Base-by-base conservation (phyloP, 2,888 invertebrate genomes). In the Vesta saturnalis region DNA sequence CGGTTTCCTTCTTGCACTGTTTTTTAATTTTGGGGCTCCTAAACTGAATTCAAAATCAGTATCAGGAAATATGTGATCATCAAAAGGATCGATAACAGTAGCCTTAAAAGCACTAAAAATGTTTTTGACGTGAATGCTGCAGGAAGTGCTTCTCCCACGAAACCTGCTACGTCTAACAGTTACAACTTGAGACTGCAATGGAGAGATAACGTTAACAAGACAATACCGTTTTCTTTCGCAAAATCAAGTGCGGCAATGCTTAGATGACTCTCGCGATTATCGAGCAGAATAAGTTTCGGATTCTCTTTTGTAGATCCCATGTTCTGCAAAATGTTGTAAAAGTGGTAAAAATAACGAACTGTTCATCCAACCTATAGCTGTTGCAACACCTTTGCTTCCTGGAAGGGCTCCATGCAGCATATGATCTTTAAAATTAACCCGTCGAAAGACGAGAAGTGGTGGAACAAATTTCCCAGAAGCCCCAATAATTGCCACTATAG, bases 281-380 rank as follows among this genome's bases (percentile, higher is more conserved):
- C n/a, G n/a, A n/a, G n/a, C n/a, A n/a, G n/a, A n/a, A n/a, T n/a
- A n/a, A n/a, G n/a, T n/a, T n/a, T n/a, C n/a, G 47, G 47, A 47
- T 47, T 47, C 47, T 47, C 47, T 55, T 73, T 74, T 4, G 72
- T 70, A 35, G 74, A 75, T 60, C 73, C 76, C 15, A 70, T 74
- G 73, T 54, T 76, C 63, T 2, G 78, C 73, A 66, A 81, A 80
- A 71, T 81, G 77, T 8, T 73, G n/a, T 8, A 78, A 30, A 43
- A 70, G 73, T 14, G 69, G 52, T n/a, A n/a, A n/a, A n/a, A n/a
- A n/a, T n/a, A n/a, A n/a, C n/a, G n/a, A n/a, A n/a, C n/a, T n/a
- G n/a, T 55, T 47, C 47, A 47, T 47, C 47, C 47, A 47, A 5
- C 12, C 47, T 4, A n/a, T 14, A 47, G 12, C 6, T 47, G 47